These are phyloP conservation scores for Magallana gigas DNA, from an alignment of 1,140 invertebrate genomes.

Conservation along the genomic window DNA sequence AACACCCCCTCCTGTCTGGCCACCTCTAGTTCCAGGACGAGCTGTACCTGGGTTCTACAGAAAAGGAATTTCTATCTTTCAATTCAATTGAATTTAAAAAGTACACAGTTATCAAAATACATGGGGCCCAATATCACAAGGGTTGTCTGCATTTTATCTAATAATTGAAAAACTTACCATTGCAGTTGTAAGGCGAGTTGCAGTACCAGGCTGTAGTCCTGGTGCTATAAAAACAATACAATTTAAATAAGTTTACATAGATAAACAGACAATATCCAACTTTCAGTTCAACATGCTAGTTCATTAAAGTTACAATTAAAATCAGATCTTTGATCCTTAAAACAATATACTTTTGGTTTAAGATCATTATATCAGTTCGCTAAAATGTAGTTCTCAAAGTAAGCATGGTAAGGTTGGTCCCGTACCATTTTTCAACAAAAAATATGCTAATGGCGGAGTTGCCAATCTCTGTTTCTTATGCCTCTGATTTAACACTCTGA, in stretches of 20 bases:
- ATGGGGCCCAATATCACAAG: too few relatives aligned
- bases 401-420: too few relatives aligned
- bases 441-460: too few relatives aligned
- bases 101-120: background rate
- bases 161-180: constrained; percentile 69
- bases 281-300: background rate
- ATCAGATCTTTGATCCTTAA: background rate
- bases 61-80: background rate
- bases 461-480: too few relatives aligned
- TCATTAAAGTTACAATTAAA: background rate
- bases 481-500: too few relatives aligned
- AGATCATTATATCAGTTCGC: too few relatives aligned
- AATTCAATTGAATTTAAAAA: background rate
- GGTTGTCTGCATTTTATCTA: too few relatives aligned
- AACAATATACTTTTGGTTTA: too few relatives aligned
- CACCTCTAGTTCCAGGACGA: constrained; percentile 73
- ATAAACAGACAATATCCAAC: background rate
- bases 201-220: constrained; percentile 76
- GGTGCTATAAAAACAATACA: constrained; percentile 56
- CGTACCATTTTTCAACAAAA: too few relatives aligned
- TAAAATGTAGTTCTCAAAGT: too few relatives aligned
- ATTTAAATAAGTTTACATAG: background rate
- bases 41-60: constrained; percentile 74
- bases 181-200: constrained; percentile 77
- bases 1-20: constrained; percentile 68